A percentile compares a stretch with the other conserved stretches of the same genome.
Conservation (phyloP, 2,888 invertebrate species). For the Aphidoletes aphidimyza region DNA sequence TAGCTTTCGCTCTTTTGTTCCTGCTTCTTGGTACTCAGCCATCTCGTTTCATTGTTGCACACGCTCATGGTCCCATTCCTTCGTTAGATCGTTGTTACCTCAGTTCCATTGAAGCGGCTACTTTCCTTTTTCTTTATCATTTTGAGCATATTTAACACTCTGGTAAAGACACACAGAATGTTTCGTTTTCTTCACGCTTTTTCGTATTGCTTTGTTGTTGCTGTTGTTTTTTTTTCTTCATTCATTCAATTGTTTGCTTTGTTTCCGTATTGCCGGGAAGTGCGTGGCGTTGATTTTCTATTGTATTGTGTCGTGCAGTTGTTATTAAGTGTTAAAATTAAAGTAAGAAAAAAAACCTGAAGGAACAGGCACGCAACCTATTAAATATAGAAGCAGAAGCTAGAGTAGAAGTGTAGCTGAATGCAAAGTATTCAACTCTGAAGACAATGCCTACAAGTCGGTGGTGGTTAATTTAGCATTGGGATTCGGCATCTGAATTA, state of each 20-base stretch:
- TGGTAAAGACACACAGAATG: background rate
- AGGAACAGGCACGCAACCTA: background rate
- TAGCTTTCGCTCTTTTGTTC: background rate
- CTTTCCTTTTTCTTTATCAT: conserved; percentile 24
- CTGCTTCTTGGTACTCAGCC: background rate
- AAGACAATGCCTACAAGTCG: background rate
- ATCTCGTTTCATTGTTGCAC: background rate
- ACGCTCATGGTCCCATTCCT: background rate
- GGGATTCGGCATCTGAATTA: background rate
- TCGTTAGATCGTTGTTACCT: conserved; percentile 6
- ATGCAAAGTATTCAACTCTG: background rate
- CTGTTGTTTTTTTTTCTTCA: background rate
- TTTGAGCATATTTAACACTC: conserved; percentile 21
- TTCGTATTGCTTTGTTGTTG: background rate
- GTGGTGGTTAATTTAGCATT: conserved; percentile 22
- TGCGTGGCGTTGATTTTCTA: background rate
- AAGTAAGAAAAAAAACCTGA: background rate
- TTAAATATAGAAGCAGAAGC: background rate
- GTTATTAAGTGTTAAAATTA: conserved; percentile 22
- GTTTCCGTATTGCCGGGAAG: background rate
- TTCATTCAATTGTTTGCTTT: conserved; percentile 4
- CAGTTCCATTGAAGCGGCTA: conserved; percentile 29
- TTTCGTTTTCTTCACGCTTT: background rate
- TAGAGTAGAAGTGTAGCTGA: background rate
- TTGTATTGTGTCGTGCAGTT: background rate